Evolutionary conservation across 2,113 vertebrate species (phyloP).

Genomic region (Cottus gobio): DNA sequence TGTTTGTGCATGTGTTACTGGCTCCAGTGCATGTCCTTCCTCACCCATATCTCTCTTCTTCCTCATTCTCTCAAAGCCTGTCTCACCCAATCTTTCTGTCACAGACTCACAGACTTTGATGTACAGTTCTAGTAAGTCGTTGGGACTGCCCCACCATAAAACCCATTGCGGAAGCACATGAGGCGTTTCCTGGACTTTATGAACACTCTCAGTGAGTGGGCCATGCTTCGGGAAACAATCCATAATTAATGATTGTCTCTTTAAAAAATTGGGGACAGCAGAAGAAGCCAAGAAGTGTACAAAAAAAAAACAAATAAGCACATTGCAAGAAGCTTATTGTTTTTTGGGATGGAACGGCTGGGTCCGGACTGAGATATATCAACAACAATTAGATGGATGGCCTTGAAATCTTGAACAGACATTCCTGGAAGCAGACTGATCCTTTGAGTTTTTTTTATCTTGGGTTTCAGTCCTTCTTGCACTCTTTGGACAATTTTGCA

Average conservation of each 20-base stretch:
- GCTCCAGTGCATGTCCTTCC: background rate
- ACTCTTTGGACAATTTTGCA: background rate
- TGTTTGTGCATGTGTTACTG: background rate
- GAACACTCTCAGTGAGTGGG: slow-evolving; percentile 18
- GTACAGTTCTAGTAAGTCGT: slow-evolving; percentile 42
- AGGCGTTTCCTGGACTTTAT: slow-evolving; percentile 35
- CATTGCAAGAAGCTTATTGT: background rate
- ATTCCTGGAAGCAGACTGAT: background rate
- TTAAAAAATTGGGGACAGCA: slow-evolving; percentile 40
- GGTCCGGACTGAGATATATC: background rate
- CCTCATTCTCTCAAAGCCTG: slow-evolving; percentile 23
- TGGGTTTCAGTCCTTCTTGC: background rate
- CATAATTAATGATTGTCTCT: slow-evolving; percentile 56
- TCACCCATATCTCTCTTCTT: slow-evolving; percentile 8
- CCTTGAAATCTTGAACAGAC: background rate
- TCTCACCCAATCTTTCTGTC: slow-evolving; percentile 21
- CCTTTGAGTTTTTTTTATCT: background rate
- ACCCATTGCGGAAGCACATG: slow-evolving; percentile 22
- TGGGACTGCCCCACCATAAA: slow-evolving; percentile 29
- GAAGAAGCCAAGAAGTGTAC: slow-evolving; percentile 27
- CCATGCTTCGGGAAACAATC: slow-evolving; percentile 43
- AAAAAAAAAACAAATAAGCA: slow-evolving; percentile 40
- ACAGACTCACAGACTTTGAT: slow-evolving; percentile 50
- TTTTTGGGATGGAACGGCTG: background rate
- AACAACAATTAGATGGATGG: background rate